These are phyloP conservation scores for Podarcis siculus DNA, from an alignment of 2,797 vertebrate genomes.

Conservation along the genomic window DNA sequence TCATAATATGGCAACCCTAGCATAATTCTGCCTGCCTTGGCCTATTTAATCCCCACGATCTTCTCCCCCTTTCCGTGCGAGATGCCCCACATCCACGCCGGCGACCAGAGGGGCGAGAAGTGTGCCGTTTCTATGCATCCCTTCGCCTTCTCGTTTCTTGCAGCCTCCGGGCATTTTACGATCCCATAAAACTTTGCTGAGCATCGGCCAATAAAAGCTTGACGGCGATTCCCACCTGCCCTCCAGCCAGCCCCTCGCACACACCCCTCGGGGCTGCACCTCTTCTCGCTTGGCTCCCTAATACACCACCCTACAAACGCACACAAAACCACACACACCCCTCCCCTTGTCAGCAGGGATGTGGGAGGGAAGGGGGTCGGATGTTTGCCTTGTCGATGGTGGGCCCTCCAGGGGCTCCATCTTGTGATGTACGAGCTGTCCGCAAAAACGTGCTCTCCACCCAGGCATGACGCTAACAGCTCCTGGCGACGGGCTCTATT, in stretches of 20 bases:
- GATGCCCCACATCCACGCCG: too few relatives aligned
- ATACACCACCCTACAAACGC: background rate
- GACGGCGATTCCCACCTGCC: background rate
- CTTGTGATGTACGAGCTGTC: slow-evolving; percentile 21
- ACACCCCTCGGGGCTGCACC: background rate
- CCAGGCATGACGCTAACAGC: slow-evolving; percentile 37
- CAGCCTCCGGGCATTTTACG: background rate
- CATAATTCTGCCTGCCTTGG: too few relatives aligned
- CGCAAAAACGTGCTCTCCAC: slow-evolving; percentile 14
- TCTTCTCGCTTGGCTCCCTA: background rate
- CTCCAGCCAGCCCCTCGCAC: background rate
- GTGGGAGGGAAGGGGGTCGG: background rate
- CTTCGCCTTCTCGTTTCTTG: background rate
- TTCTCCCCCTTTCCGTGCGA: too few relatives aligned
- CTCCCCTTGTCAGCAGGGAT: too few relatives aligned
- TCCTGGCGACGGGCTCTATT: slow-evolving; percentile 34
- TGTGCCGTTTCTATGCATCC: background rate
- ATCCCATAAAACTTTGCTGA: background rate
- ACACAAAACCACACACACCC: too few relatives aligned
- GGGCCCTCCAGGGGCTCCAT: background rate
- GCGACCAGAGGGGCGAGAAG: too few relatives aligned
- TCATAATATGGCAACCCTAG: too few relatives aligned
- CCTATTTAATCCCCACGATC: too few relatives aligned
- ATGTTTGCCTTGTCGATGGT: background rate
- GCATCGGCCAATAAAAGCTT: background rate